phyloP scores from a whole-genome alignment of 2,797 vertebrate genomes.

The Microtus californicus region DNA sequence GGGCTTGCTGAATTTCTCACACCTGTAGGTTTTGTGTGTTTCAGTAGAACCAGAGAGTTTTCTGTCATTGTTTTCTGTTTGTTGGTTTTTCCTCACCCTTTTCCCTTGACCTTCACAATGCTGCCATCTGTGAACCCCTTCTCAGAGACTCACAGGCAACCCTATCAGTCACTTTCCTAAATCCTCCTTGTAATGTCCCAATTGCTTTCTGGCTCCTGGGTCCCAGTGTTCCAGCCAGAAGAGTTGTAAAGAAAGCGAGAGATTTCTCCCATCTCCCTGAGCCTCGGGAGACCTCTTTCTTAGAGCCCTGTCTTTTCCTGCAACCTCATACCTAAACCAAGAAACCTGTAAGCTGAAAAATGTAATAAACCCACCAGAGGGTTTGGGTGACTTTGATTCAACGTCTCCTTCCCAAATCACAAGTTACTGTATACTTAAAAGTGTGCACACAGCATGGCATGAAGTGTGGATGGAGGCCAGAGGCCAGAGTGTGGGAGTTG shows the following conservation, averaged over 20 bases:
- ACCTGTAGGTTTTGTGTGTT: background rate
- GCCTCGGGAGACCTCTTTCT: background rate
- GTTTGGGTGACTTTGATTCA: slow-evolving; percentile 20
- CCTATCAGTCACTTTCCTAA: background rate
- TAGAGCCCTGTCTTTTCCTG: background rate
- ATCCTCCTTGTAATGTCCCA: background rate
- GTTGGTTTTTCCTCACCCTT: background rate
- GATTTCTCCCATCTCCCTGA: background rate
- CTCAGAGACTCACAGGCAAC: background rate
- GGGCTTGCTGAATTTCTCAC: background rate
- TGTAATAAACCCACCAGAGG: background rate
- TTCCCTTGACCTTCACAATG: too few relatives aligned
- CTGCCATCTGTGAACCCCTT: background rate
- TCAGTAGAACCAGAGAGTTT: background rate
- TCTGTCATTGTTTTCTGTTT: background rate
- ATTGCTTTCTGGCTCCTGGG: background rate
- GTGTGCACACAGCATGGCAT: background rate
- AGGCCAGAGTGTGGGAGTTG: background rate
- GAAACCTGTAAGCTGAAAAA: background rate
- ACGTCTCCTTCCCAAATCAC: slow-evolving; percentile 10
- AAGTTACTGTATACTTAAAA: background rate
- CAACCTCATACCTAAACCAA: background rate
- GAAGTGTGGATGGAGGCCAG: too few relatives aligned
- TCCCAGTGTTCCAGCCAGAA: background rate
- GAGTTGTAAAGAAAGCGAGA: background rate